Conservation (phyloP, 2,797 vertebrate species). For the Acanthurus tractus region DNA sequence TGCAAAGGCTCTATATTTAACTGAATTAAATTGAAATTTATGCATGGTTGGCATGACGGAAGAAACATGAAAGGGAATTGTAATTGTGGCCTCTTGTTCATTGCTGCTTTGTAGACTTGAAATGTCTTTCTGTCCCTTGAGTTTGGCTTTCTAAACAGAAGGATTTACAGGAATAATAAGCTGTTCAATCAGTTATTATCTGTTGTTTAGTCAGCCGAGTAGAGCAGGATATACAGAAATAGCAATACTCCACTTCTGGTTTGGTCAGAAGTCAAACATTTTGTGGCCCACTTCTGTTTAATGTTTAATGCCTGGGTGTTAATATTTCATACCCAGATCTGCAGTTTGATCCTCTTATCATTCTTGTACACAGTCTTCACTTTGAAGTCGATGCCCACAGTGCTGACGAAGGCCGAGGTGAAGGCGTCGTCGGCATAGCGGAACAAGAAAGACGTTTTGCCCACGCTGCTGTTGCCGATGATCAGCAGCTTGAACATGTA, state of each 20-base stretch:
- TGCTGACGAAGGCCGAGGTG: slow-evolving; percentile 98
- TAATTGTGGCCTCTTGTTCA: background rate
- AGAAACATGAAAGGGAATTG: too few relatives aligned
- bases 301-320: slow-evolving; percentile 23
- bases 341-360: slow-evolving; percentile 98
- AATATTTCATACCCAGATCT: slow-evolving; percentile 93
- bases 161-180: background rate
- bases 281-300: slow-evolving; percentile 16
- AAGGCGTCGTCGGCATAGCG: slow-evolving; percentile 97
- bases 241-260: background rate
- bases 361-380: slow-evolving; percentile 99
- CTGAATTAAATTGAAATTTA: background rate
- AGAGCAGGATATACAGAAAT: slow-evolving; percentile 8
- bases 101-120: background rate
- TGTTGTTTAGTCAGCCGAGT: background rate
- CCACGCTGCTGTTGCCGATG: slow-evolving; percentile 98
- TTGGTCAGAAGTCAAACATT: slow-evolving; percentile 26
- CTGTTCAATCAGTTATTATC: background rate
- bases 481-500: slow-evolving; percentile 99
- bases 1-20: background rate
- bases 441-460: slow-evolving; percentile 97
- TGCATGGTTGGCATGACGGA: too few relatives aligned
- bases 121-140: background rate
- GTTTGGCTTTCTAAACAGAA: background rate
- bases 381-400: slow-evolving; percentile 98